Base-by-base conservation (phyloP, 2,888 invertebrate genomes). In the Scelioninae gen. 1 region DNA sequence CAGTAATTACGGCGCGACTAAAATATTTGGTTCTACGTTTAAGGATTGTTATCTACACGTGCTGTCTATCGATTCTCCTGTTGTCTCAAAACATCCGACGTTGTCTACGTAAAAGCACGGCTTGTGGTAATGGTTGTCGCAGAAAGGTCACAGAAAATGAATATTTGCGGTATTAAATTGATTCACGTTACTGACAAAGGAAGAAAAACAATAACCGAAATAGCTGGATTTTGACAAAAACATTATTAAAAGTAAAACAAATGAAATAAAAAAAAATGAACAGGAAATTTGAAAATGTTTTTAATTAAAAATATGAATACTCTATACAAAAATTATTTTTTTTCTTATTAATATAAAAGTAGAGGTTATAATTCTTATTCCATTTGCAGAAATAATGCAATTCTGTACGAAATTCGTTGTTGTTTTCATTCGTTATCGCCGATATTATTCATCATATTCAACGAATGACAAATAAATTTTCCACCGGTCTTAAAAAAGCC, bases 41-140 rank as follows among this genome's bases (percentile, higher is more conserved):
- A 86, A 85, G 89, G 90, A 91, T 91, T 90, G 91, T 91, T 90
- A 91, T 91, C 91, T 91, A 89, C 91, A 90, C 91, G 91, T 91
- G 91, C 90, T 91, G 91, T 91, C 90, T 91, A 91, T 91, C 89
- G 91, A 91, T 91, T 91, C 90, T 89, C 88, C 88, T 88, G 90
- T 87, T 90, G 89, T 90, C 91, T 89, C 88, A 85, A 85, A 85
- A 85, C 58, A 71, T 49, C 58, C 55, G n/a, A n/a, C n/a, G n/a
- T n/a, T n/a, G n/a, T n/a, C n/a, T n/a, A n/a, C n/a, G n/a, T n/a
- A n/a, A n/a, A n/a, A 68, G 80, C 62, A 65, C 71, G 71, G 65
- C 71, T 72, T 79, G 65, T 15, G 71, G 56, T 78, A 71, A 78
- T 71, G 78, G 78, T 71, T 65, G 65, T 78, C 71, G 69, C 78